Conservation (phyloP, 2,797 vertebrate species). For the Myotis myotis region DNA sequence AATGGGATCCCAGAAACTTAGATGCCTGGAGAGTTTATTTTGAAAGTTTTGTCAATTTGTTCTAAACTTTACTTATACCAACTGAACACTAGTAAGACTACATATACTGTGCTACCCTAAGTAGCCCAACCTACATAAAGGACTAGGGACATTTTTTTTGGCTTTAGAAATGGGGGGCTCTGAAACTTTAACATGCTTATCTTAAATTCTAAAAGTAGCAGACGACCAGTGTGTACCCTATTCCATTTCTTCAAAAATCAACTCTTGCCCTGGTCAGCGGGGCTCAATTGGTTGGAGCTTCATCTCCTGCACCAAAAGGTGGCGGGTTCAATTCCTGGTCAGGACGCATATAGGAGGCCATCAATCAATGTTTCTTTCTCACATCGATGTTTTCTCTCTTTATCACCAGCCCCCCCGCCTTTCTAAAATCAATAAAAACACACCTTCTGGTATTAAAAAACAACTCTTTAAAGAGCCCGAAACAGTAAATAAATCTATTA, state of each 20-base stretch:
- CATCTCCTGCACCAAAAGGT: too few species aligned
- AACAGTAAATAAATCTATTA: background rate
- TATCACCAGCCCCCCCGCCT: background rate
- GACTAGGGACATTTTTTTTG: background rate
- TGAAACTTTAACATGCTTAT: background rate
- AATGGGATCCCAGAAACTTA: background rate
- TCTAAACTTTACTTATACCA: background rate
- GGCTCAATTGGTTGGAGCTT: background rate
- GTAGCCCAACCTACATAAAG: background rate
- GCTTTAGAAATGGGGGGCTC: background rate
- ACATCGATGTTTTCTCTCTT: background rate
- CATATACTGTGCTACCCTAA: background rate
- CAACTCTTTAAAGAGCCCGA: background rate
- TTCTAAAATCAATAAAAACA: background rate
- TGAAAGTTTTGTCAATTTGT: background rate
- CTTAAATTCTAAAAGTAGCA: background rate
- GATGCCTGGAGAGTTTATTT: background rate
- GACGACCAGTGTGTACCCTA: background rate
- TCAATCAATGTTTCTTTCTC: background rate
- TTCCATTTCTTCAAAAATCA: constrained; percentile 20
- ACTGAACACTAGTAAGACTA: background rate
- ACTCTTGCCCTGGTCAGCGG: background rate
- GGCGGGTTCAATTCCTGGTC: background rate
- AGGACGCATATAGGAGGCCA: background rate
- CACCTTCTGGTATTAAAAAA: background rate